Evolutionary conservation across 2,113 vertebrate species (phyloP).

Genomic region (Tragulus kanchil): DNA sequence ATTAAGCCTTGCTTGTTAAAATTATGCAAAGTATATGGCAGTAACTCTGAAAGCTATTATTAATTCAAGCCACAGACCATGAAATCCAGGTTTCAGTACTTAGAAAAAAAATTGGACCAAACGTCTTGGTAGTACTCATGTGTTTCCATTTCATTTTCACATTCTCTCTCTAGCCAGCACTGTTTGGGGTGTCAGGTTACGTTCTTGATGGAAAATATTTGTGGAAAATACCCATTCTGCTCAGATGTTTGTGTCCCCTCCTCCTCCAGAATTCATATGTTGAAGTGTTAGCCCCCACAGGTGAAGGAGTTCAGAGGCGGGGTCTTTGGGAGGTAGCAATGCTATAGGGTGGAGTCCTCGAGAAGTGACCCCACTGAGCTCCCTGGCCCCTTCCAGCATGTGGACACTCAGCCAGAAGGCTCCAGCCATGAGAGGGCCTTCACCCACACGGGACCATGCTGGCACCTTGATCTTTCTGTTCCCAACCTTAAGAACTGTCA

Average conservation of each 20-base stretch:
- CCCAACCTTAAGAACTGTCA: not conserved
- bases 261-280: not conserved
- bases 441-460: not conserved
- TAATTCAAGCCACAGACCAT: not conserved
- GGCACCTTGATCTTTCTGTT: not conserved
- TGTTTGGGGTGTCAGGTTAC: not conserved
- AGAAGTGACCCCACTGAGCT: not conserved
- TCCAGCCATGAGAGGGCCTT: not conserved
- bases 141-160: constrained; percentile 46
- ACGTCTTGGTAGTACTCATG: not conserved
- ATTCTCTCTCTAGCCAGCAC: not conserved
- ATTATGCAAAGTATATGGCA: constrained; percentile 51
- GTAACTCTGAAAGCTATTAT: constrained; percentile 47
- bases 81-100: constrained; percentile 47
- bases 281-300: not conserved
- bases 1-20: constrained; percentile 58
- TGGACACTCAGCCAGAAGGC: not conserved
- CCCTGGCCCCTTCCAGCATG: not conserved
- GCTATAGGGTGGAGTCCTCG: not conserved
- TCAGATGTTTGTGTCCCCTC: not conserved
- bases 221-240: not conserved
- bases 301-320: not conserved
- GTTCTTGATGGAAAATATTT: constrained; percentile 47
- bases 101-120: not conserved
- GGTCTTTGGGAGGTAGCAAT: not conserved